Conservation (phyloP, 2,113 vertebrate species). For the Gymnocephalus cernua region DNA sequence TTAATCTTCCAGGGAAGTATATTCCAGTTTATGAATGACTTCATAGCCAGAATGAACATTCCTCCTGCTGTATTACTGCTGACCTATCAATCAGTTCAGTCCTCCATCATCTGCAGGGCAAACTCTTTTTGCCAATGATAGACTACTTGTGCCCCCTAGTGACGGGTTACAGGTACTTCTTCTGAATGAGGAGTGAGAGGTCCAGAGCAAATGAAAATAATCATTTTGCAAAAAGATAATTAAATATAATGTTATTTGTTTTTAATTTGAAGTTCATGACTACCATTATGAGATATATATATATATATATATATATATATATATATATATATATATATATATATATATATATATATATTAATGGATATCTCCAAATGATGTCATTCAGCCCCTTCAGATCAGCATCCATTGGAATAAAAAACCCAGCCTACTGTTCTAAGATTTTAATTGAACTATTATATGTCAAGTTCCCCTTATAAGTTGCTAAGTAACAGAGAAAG, state of each 20-base stretch:
- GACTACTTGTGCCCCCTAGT: constrained; percentile 73
- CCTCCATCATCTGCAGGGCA: background rate
- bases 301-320: no score
- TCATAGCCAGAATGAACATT: background rate
- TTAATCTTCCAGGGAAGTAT: background rate
- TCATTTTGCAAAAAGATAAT: background rate
- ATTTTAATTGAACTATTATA: background rate
- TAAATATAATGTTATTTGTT: background rate
- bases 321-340: no score
- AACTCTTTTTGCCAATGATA: background rate
- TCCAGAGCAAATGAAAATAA: background rate
- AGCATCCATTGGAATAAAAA: background rate
- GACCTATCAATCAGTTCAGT: background rate
- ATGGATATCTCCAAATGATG: no score
- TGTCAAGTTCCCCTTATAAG: background rate
- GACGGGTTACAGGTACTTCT: background rate
- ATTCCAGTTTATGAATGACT: background rate
- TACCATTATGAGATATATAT: background rate
- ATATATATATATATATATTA: no score
- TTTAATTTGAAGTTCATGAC: background rate
- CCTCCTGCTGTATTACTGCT: background rate
- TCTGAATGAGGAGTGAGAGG: background rate
- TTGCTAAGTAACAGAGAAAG: constrained; percentile 2
- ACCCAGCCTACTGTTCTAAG: background rate
- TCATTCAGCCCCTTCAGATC: background rate